Conservation (phyloP, 2,113 vertebrate species). For the Toxotes chatareus region DNA sequence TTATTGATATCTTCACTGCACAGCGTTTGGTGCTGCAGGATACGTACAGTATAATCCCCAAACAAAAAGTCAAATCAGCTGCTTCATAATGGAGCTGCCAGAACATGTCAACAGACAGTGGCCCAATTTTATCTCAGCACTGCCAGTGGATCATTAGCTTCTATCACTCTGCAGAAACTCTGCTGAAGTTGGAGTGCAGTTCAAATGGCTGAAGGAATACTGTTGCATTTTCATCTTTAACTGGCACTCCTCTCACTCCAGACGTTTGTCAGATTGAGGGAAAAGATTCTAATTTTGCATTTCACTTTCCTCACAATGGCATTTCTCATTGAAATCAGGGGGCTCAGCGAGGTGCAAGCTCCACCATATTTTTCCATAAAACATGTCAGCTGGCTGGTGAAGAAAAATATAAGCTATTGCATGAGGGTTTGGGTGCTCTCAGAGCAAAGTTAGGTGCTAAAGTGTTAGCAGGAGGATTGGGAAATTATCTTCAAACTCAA, state of each 20-base stretch:
- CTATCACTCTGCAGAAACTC: constrained; percentile 62
- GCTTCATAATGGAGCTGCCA: constrained; percentile 73
- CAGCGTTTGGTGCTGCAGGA: constrained; percentile 66
- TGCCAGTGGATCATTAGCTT: constrained; percentile 73
- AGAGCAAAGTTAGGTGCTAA: not conserved
- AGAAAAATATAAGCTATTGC: constrained; percentile 13
- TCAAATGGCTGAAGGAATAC: constrained; percentile 54
- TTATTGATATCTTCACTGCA: constrained; percentile 70
- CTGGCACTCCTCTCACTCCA: constrained; percentile 26
- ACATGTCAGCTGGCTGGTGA: constrained; percentile 6
- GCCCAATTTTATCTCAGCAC: constrained; percentile 67
- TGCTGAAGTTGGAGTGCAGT: constrained; percentile 58
- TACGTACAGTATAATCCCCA: constrained; percentile 59
- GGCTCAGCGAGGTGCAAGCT: constrained; percentile 2
- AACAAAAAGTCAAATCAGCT: constrained; percentile 71
- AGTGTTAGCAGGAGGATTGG: not conserved
- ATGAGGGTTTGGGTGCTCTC: not conserved
- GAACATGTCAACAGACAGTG: constrained; percentile 72
- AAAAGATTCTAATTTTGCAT: constrained; percentile 41
- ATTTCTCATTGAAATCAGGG: constrained; percentile 19
- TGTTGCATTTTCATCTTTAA: constrained; percentile 45
- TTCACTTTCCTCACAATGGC: constrained; percentile 30
- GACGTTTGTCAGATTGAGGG: constrained; percentile 42
- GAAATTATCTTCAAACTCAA: not conserved
- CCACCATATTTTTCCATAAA: constrained; percentile 11